phyloP scores from a whole-genome alignment of 1,140 invertebrate species.

The Oncopeltus fasciatus region DNA sequence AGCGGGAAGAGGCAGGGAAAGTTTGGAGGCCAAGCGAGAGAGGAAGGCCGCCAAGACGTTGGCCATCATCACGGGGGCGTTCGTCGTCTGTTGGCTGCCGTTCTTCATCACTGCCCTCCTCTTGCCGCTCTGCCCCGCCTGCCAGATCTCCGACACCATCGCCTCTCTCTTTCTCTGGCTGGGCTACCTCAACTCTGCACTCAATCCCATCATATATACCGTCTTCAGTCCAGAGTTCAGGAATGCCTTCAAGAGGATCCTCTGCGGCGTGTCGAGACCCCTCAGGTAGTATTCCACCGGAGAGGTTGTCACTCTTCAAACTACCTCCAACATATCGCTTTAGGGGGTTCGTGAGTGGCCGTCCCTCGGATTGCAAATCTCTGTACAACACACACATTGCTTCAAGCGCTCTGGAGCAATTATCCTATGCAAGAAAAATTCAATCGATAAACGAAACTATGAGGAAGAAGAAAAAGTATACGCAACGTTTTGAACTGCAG shows the following conservation, averaged over 20 bases:
- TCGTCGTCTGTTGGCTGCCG: slow-evolving; percentile 92
- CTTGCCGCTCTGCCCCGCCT: slow-evolving; percentile 60
- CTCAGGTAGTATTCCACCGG: slow-evolving; percentile 17
- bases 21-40: too few species aligned
- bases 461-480: too few species aligned
- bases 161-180: slow-evolving; percentile 75
- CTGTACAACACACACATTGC: too few species aligned
- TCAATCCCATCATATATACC: slow-evolving; percentile 91
- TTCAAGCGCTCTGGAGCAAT: too few species aligned
- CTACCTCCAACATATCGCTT: too few species aligned
- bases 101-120: slow-evolving; percentile 94
- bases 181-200: slow-evolving; percentile 83
- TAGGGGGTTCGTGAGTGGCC: too few species aligned
- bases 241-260: slow-evolving; percentile 80
- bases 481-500: too few species aligned
- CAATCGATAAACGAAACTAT: too few species aligned
- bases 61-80: slow-evolving; percentile 84
- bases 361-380: too few species aligned
- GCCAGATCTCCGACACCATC: slow-evolving; percentile 49
- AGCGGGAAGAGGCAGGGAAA: too few species aligned
- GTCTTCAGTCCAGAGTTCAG: slow-evolving; percentile 89
- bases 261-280: slow-evolving; percentile 47
- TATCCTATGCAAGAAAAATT: too few species aligned
- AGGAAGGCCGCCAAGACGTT: slow-evolving; percentile 79
- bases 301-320: slow-evolving; percentile 11